These are phyloP conservation scores for Neostethus bicornis DNA, from an alignment of 2,797 vertebrate species.

Conservation along the genomic window DNA sequence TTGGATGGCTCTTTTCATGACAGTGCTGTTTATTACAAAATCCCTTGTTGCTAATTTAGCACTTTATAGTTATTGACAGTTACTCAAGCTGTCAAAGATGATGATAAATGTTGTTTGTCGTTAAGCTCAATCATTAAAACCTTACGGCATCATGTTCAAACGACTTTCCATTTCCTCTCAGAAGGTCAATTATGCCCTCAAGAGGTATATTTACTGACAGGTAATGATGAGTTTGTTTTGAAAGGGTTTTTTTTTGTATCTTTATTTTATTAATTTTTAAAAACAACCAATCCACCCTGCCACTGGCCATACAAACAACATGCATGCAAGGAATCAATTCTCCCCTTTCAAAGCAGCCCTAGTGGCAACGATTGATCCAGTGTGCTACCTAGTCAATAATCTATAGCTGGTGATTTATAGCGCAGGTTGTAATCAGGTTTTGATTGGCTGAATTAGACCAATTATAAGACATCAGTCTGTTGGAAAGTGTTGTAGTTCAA, in stretches of 20 bases:
- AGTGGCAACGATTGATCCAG: constrained; percentile 69
- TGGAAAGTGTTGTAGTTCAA: constrained; percentile 17
- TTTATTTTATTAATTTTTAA: not conserved
- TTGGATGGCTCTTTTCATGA: constrained; percentile 4
- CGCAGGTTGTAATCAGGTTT: constrained; percentile 67
- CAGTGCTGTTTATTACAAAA: not conserved
- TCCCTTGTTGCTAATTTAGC: constrained; percentile 5
- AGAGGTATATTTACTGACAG: constrained; percentile 12
- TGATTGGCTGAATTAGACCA: constrained; percentile 65
- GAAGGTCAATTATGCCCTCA: constrained; percentile 26
- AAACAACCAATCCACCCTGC: constrained; percentile 16
- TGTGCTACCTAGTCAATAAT: constrained; percentile 64
- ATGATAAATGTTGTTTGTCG: constrained; percentile 15
- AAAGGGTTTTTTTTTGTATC: constrained; percentile 25
- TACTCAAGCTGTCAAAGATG: constrained; percentile 5
- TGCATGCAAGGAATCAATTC: constrained; percentile 64
- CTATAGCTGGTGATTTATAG: constrained; percentile 63
- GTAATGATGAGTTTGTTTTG: constrained; percentile 17
- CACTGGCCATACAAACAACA: constrained; percentile 70
- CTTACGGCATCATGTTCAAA: constrained; percentile 16
- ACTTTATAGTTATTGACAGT: constrained; percentile 14
- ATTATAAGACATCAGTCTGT: constrained; percentile 15
- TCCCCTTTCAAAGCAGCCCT: constrained; percentile 64
- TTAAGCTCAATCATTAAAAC: constrained; percentile 15
- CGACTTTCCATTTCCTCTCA: constrained; percentile 2